Evolutionary conservation across 2,797 vertebrate species (phyloP), one percentile per base, ranked within the genome.

Genomic region (Hipposideros larvatus): DNA sequence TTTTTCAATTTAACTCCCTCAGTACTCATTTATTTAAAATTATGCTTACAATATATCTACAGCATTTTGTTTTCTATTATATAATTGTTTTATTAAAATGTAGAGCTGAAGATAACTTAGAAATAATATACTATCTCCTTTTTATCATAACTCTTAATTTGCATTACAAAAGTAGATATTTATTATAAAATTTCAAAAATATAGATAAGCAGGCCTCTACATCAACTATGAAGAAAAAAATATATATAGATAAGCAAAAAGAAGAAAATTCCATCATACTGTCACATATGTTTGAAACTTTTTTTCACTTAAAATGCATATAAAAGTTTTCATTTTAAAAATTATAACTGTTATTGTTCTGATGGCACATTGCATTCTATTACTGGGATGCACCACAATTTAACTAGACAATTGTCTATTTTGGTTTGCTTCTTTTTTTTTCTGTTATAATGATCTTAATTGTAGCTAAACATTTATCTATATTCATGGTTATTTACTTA

Each of bases 281-380:
- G 5, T 16, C 10, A 89, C 13, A 22, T 13, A 53, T 3, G 77
- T 85, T 59, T 79, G 13, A 68, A 70, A n/a, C 0, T 22, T n/a
- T 68, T 77, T 41, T 61, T 74, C 34, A 74, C 34, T 87, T 90
- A n/a, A 91, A 66, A 66, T 92, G 7, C 8, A 80, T 65, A 19
- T 57, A 48, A 79, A 92, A 71, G 37, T 21, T 91, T 94, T 83
- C 4, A 89, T 34, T 77, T 70, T 90, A 28, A 31, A 82, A 93
- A 66, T 68, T 43, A 1, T 63, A 59, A 18, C 21, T 85, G 28
- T 68, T 80, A 90, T 48, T 92, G 24, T 46, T 84, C 14, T 87
- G 18, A 57, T 51, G 24, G 24, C 51, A 1, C 37, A 87, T 91
- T 75, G 18, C 37, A 65, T 71, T 46, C 21, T 82, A 41, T 86